A percentile compares a stretch with the other conserved stretches of the same genome.
Conservation (phyloP, 2,797 vertebrate genomes). For the Simalia tracyae region DNA sequence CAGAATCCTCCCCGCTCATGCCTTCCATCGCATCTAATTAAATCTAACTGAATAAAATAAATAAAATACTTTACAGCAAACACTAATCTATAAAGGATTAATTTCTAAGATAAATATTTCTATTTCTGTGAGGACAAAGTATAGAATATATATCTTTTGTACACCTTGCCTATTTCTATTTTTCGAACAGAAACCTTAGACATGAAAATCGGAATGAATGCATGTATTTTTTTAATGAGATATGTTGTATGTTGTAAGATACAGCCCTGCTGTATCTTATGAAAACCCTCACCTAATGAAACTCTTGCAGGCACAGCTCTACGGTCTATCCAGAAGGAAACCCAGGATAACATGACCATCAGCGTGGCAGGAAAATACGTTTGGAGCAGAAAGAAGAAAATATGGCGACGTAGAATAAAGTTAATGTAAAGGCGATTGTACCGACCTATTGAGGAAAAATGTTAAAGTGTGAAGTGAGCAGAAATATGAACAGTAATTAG, state of each 20-base stretch:
- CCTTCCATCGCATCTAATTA: not conserved
- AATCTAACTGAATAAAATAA: not conserved
- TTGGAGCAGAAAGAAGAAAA: slow-evolving; percentile 97
- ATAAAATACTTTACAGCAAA: not conserved
- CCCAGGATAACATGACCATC: slow-evolving; percentile 98
- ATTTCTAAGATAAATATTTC: not conserved
- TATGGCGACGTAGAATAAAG: slow-evolving; percentile 91
- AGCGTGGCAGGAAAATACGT: slow-evolving; percentile 93
- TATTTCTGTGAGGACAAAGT: not conserved
- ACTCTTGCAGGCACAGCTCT: slow-evolving; percentile 92
- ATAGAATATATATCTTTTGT: not conserved
- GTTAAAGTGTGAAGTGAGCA: not conserved
- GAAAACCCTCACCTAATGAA: slow-evolving; percentile 82
- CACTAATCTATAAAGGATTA: not conserved
- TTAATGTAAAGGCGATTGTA: slow-evolving; percentile 97
- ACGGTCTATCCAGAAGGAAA: slow-evolving; percentile 96
- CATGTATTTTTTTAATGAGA: not conserved
- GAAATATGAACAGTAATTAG: not conserved
- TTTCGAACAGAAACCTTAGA: not conserved
- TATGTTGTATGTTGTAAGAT: not conserved
- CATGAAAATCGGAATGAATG: not conserved
- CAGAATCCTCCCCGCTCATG: too few species aligned
- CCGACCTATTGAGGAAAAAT: slow-evolving; percentile 81
- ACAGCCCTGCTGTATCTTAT: not conserved
- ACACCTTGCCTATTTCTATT: not conserved